These are phyloP conservation scores for Xiphydria camelus DNA, from an alignment of 2,888 invertebrate species.

Conservation along the genomic window DNA sequence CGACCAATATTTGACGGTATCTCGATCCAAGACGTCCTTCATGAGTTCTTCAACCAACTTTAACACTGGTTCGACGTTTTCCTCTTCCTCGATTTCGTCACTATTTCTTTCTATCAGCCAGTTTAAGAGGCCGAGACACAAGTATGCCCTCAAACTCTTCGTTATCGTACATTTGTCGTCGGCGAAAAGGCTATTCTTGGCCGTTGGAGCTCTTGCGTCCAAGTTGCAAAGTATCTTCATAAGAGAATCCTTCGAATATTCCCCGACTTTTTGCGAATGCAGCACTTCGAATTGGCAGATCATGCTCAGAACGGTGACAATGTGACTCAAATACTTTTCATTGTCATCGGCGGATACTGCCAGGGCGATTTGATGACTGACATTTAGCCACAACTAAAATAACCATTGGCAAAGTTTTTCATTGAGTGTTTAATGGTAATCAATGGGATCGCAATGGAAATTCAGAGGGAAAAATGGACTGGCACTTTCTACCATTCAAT, in stretches of 20 bases:
- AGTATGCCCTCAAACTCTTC: slow-evolving; percentile 45
- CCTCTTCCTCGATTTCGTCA: slow-evolving; percentile 15
- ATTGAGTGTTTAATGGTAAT: too few relatives aligned
- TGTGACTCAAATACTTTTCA: slow-evolving; percentile 33
- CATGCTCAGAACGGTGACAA: slow-evolving; percentile 33
- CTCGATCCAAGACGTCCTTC: slow-evolving; percentile 33
- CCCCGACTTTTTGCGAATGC: slow-evolving; percentile 16
- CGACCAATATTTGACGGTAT: slow-evolving; percentile 36
- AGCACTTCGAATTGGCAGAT: slow-evolving; percentile 37
- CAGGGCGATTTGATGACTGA: slow-evolving; percentile 40
- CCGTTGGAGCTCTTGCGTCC: slow-evolving; percentile 28
- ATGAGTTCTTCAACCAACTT: slow-evolving; percentile 33
- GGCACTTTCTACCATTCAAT: too few relatives aligned
- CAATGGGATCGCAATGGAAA: too few relatives aligned
- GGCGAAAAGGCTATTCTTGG: slow-evolving; percentile 34
- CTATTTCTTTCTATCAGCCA: slow-evolving; percentile 31
- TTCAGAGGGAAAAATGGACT: too few relatives aligned
- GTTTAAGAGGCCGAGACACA: slow-evolving; percentile 41
- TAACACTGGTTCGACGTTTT: slow-evolving; percentile 17
- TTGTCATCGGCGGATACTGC: slow-evolving; percentile 29
- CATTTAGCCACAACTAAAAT: too few relatives aligned
- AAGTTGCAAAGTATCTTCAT: slow-evolving; percentile 33
- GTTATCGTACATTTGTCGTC: slow-evolving; percentile 23
- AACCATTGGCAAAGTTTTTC: too few relatives aligned
- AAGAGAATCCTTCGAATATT: slow-evolving; percentile 22